These are phyloP conservation scores for Empidonax alnorum DNA, from an alignment of 2,113 vertebrate genomes.

Conservation along the genomic window DNA sequence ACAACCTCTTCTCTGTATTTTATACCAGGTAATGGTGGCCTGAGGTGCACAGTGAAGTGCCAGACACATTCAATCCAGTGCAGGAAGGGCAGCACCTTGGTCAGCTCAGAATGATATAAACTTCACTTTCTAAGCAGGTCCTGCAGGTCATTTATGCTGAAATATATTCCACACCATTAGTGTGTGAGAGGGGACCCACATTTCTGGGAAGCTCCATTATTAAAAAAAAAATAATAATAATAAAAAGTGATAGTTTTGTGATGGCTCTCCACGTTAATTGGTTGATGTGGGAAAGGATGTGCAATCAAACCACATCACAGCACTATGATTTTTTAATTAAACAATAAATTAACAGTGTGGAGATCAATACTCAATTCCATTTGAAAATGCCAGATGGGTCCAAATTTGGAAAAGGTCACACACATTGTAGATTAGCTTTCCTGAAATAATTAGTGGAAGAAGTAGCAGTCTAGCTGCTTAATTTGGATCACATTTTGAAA, in stretches of 20 bases:
- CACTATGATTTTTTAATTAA: conserved; percentile 71
- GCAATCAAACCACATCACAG: conserved; percentile 62
- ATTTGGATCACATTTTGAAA: conserved; percentile 58
- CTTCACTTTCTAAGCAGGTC: not conserved
- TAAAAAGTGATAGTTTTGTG: conserved; percentile 39
- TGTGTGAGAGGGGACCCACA: not conserved
- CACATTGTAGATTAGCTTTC: conserved; percentile 30
- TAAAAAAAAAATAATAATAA: not conserved
- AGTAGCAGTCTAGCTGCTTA: conserved; percentile 10
- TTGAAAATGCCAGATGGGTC: conserved; percentile 64
- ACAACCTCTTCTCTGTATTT: not conserved
- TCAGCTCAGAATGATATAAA: not conserved
- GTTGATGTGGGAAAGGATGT: conserved; percentile 54
- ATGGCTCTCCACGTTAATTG: conserved; percentile 31
- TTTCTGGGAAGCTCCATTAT: conserved; percentile 60
- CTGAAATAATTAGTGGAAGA: conserved; percentile 51
- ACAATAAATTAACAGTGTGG: conserved; percentile 68
- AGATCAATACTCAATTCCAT: conserved; percentile 73
- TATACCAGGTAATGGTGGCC: not conserved
- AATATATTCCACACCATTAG: not conserved
- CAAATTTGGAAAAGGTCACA: conserved; percentile 60
- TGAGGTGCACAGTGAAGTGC: not conserved
- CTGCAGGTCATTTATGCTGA: not conserved
- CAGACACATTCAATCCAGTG: not conserved
- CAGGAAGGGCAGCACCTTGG: not conserved